Evolutionary conservation across 2,113 vertebrate genomes (phyloP).

Genomic region (Anguilla japonica): DNA sequence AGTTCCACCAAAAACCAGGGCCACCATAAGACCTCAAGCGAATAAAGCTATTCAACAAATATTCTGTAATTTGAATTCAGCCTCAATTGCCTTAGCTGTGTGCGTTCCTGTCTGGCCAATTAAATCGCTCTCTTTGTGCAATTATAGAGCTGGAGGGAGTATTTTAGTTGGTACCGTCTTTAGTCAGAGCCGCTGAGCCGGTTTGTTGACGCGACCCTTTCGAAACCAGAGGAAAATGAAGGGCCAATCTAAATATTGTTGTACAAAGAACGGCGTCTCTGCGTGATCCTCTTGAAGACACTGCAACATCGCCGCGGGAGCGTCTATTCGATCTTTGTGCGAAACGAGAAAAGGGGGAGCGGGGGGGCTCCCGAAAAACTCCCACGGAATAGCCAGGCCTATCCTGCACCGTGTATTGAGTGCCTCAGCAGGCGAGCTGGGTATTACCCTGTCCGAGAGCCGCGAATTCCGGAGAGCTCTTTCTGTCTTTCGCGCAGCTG

Average conservation of each 20-base stretch:
- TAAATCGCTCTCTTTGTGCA: background rate
- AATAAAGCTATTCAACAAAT: background rate
- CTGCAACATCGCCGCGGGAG: conserved; percentile 29
- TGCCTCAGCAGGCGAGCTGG: conserved; percentile 55
- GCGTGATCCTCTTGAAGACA: conserved; percentile 35
- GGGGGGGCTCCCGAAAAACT: conserved; percentile 48
- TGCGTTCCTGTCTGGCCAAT: background rate
- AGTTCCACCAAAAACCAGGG: background rate
- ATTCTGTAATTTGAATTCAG: background rate
- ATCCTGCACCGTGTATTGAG: conserved; percentile 50
- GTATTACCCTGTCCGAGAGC: conserved; percentile 68
- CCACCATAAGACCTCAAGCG: background rate
- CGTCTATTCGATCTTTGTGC: conserved; percentile 55
- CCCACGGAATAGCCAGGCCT: conserved; percentile 49
- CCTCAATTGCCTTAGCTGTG: background rate
- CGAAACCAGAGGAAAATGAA: background rate
- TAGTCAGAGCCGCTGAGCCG: conserved; percentile 2
- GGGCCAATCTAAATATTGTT: conserved; percentile 28
- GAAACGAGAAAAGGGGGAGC: conserved; percentile 47
- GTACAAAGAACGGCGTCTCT: conserved; percentile 19
- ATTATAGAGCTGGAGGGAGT: background rate
- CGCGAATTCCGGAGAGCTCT: conserved; percentile 64
- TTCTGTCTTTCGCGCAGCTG: conserved; percentile 57
- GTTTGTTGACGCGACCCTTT: background rate
- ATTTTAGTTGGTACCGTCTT: background rate